Percentiles rank a stretch among this genome's conserved stretches.
These are phyloP conservation scores for Typhlichthys subterraneus DNA, from an alignment of 2,797 vertebrate genomes.

Conservation along the genomic window DNA sequence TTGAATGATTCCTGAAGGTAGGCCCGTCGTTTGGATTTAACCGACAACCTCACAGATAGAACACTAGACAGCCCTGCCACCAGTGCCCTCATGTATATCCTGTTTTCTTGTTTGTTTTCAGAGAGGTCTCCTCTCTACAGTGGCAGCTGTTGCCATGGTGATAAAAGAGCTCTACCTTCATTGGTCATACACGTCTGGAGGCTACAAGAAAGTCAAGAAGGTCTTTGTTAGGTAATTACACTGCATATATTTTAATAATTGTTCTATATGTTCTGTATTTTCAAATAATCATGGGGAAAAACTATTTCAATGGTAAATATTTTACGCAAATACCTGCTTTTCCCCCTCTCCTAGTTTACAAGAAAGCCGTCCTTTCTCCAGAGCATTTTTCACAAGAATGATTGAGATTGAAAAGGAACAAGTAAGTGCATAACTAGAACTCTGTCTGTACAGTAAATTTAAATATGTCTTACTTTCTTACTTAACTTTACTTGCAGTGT, in stretches of 20 bases:
- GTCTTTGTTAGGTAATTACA: slow-evolving; percentile 85
- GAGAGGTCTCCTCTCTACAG: slow-evolving; percentile 81
- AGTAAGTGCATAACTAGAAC: slow-evolving; percentile 65
- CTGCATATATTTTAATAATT: background rate
- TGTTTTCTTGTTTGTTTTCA: slow-evolving; percentile 62
- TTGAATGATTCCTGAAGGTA: background rate
- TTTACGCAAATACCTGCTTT: background rate
- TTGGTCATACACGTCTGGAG: slow-evolving; percentile 85
- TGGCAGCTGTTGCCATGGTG: slow-evolving; percentile 74
- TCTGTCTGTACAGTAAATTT: no score
- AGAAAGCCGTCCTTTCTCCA: slow-evolving; percentile 87
- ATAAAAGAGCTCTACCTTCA: slow-evolving; percentile 90
- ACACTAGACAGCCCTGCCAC: background rate
- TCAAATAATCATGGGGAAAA: no score
- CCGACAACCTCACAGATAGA: background rate
- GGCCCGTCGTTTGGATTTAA: background rate
- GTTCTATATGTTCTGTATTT: background rate
- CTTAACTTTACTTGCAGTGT: no score
- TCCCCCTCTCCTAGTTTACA: slow-evolving; percentile 76
- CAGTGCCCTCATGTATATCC: slow-evolving; percentile 2
- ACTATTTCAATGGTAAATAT: background rate
- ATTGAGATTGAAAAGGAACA: slow-evolving; percentile 92
- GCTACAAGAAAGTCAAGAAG: slow-evolving; percentile 87
- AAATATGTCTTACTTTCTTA: no score
- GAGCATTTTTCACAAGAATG: slow-evolving; percentile 90